These are phyloP conservation scores for Aplocera efformata DNA, from an alignment of 2,888 invertebrate genomes.

Conservation along the genomic window DNA sequence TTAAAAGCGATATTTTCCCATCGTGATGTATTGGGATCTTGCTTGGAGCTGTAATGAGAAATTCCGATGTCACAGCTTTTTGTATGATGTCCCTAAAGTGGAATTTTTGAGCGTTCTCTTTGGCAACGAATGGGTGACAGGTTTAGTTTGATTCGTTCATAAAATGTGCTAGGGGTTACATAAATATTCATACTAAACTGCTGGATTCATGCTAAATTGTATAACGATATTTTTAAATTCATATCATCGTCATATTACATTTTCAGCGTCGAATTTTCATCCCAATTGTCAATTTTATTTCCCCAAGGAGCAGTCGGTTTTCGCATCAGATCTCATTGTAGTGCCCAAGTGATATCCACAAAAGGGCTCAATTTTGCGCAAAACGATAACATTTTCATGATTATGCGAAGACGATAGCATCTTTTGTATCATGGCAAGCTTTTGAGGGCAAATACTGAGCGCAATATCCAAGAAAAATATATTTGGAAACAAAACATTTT, in stretches of 20 bases:
- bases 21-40: constrained; percentile 73
- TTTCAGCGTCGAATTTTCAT: constrained; percentile 14
- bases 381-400: constrained; percentile 59
- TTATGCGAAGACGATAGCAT: constrained; percentile 50
- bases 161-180: not conserved
- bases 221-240: no score
- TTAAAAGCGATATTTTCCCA: constrained; percentile 73
- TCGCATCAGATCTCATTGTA: constrained; percentile 43
- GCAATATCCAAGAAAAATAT: constrained; percentile 12
- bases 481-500: constrained; percentile 3
- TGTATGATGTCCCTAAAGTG: constrained; percentile 52
- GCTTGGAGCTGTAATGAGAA: constrained; percentile 72
- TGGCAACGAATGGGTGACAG: constrained; percentile 38
- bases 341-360: constrained; percentile 47
- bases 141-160: constrained; percentile 10
- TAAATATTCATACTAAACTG: no score
- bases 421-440: constrained; percentile 40
- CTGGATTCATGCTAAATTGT: no score
- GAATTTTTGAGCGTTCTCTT: constrained; percentile 48
- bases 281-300: constrained; percentile 37
- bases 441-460: constrained; percentile 12
- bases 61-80: constrained; percentile 74
- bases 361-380: constrained; percentile 55
- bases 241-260: not conserved
- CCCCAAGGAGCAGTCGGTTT: constrained; percentile 33